Conservation (phyloP, 2,797 vertebrate genomes). For the Ctenosaura bakeri region DNA sequence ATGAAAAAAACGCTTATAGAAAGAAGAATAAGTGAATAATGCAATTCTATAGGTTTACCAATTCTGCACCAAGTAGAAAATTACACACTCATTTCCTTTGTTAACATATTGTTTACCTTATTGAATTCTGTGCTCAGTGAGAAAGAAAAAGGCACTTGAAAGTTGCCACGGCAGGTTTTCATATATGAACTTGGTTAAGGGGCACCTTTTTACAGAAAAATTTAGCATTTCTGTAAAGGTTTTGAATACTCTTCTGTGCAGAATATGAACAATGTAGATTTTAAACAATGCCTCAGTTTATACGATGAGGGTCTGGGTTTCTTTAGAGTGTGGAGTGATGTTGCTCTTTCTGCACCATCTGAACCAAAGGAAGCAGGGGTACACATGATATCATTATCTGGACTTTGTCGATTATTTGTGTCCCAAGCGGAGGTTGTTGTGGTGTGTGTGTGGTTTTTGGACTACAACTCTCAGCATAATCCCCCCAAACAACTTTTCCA, state of each 20-base stretch:
- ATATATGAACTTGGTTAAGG: background rate
- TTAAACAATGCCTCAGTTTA: background rate
- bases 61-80: background rate
- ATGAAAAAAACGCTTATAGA: background rate
- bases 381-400: constrained; percentile 58
- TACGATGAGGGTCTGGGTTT: background rate
- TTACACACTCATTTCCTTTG: background rate
- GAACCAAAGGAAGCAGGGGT: constrained; percentile 51
- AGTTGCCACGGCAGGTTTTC: background rate
- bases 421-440: accelerated
- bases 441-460: too few species aligned
- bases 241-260: background rate
- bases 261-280: constrained; percentile 50
- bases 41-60: background rate
- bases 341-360: background rate
- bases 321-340: background rate
- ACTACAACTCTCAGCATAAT: too few species aligned
- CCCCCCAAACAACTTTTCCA: too few species aligned
- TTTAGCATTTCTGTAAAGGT: background rate
- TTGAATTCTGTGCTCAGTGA: background rate
- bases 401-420: constrained; percentile 56
- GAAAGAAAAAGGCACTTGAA: background rate
- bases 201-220: constrained; percentile 17
- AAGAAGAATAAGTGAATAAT: background rate
- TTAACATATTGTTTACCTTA: background rate